These are phyloP conservation scores for Cheilosia pagana DNA, from an alignment of 2,888 invertebrate species.

Conservation along the genomic window DNA sequence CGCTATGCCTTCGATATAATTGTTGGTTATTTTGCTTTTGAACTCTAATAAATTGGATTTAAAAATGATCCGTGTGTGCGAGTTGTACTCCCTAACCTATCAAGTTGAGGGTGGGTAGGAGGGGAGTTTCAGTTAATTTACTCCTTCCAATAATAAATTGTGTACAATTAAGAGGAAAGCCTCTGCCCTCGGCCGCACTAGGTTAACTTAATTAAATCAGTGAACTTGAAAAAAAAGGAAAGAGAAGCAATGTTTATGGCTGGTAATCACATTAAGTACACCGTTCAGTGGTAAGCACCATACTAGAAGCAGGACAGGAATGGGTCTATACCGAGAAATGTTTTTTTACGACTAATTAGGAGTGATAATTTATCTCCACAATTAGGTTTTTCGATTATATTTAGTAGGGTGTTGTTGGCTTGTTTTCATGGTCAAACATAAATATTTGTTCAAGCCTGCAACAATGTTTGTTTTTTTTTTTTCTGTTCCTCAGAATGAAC, in stretches of 20 bases:
- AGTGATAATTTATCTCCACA: constrained; percentile 45
- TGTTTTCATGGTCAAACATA: constrained; percentile 25
- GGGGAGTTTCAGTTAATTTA: constrained; percentile 3
- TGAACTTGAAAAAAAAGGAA: constrained; percentile 22
- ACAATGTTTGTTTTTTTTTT: not conserved
- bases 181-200: not conserved
- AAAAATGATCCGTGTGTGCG: not conserved
- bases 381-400: constrained; percentile 11
- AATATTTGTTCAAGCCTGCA: constrained; percentile 3
- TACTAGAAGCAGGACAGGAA: constrained; percentile 4
- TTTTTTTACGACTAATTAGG: constrained; percentile 49
- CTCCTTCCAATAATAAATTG: not conserved
- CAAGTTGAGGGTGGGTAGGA: not conserved
- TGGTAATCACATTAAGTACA: constrained; percentile 49
- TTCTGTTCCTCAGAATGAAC: too few species aligned
- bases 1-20: constrained; percentile 22
- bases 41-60: constrained; percentile 6
- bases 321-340: constrained; percentile 14
- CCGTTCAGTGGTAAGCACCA: constrained; percentile 23
- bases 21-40: not conserved
- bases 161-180: constrained; percentile 15
- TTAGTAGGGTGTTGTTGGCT: not conserved
- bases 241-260: constrained; percentile 6
- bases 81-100: not conserved
- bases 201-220: constrained; percentile 43